Conservation (phyloP, 2,888 invertebrate genomes). For the Alloscopus bannaensis region DNA sequence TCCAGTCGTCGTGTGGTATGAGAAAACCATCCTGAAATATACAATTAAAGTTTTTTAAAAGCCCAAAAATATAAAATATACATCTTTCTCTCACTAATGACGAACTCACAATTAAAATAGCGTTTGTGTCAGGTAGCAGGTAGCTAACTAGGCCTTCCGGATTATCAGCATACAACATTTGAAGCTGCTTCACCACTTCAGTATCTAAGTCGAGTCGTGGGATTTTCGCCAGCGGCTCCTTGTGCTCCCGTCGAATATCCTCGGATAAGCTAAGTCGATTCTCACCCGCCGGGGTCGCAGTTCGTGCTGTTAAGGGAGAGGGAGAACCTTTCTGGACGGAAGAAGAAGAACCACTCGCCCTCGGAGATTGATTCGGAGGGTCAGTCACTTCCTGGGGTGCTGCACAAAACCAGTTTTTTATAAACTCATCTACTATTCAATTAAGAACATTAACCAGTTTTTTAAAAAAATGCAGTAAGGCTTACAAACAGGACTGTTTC, state of each 20-base stretch:
- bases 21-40: conserved; percentile 54
- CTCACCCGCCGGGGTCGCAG: conserved; percentile 33
- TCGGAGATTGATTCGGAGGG: conserved; percentile 43
- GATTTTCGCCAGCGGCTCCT: conserved; percentile 46
- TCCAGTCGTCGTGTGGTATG: conserved; percentile 57
- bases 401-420: background rate
- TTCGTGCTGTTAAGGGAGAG: background rate
- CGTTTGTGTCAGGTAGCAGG: conserved; percentile 39
- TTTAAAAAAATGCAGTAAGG: background rate
- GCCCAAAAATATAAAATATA: conserved; percentile 4
- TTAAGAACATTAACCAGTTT: background rate
- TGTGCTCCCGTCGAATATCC: conserved; percentile 46
- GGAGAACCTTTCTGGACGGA: background rate
- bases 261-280: conserved; percentile 54
- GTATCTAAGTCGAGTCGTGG: conserved; percentile 50
- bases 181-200: conserved; percentile 45
- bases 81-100: background rate
- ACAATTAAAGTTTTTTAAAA: background rate
- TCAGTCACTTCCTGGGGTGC: conserved; percentile 25
- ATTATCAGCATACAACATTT: conserved; percentile 45
- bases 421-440: background rate
- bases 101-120: conserved; percentile 42
- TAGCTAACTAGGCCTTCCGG: conserved; percentile 53
- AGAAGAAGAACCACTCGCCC: background rate
- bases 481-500: conserved; percentile 24